Percentiles rank a stretch among this genome's conserved stretches.
Evolutionary conservation across 2,797 vertebrate species (phyloP).

Genomic region (Gymnoscopelus braueri): DNA sequence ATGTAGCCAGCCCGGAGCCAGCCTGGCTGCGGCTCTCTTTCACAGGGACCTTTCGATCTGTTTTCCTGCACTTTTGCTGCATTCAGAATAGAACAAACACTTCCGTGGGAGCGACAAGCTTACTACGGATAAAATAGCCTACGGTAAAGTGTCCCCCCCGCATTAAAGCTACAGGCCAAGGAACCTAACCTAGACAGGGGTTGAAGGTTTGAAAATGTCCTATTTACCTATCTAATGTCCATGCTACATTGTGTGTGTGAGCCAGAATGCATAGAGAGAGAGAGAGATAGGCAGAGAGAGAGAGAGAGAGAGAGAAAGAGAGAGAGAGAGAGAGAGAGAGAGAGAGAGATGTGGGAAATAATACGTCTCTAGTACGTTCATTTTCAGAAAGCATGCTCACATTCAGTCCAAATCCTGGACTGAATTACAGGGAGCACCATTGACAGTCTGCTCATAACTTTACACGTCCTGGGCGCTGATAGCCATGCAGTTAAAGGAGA

Average conservation of each 20-base stretch:
- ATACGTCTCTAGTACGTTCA: background rate
- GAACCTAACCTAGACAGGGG: background rate
- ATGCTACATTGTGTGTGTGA: conserved; percentile 15
- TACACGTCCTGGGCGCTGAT: background rate
- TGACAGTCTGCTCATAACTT: conserved; percentile 3
- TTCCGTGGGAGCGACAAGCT: conserved; percentile 1
- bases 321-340: background rate
- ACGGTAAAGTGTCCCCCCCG: background rate
- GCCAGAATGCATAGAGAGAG: background rate
- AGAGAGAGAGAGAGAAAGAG: background rate
- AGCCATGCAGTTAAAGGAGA: no score
- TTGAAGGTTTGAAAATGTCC: conserved; percentile 7
- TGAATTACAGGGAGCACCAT: background rate
- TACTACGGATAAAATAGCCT: conserved; percentile 9
- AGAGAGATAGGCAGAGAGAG: background rate
- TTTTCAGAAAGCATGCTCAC: background rate
- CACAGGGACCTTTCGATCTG: background rate
- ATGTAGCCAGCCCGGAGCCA: background rate
- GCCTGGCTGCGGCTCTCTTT: background rate
- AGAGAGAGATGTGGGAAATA: background rate
- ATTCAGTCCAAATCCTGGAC: conserved; percentile 7
- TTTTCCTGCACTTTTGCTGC: conserved; percentile 1
- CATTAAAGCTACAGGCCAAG: conserved; percentile 2
- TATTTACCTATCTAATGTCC: background rate
- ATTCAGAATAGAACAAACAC: conserved; percentile 4